These are phyloP conservation scores for Bombycilla garrulus DNA, from an alignment of 2,113 vertebrate genomes.

Conservation along the genomic window DNA sequence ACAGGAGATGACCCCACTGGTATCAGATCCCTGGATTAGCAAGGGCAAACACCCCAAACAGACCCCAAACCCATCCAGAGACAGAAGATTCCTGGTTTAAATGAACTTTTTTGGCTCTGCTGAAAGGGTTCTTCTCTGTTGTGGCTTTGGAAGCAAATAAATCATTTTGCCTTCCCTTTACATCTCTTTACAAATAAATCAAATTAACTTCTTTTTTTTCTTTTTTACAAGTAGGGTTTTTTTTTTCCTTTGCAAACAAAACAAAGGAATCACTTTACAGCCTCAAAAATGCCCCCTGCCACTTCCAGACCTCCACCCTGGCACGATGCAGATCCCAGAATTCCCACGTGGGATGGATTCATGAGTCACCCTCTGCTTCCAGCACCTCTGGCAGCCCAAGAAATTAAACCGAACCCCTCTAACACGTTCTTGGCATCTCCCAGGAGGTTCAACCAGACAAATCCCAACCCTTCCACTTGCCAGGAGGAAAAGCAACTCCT, in stretches of 20 bases:
- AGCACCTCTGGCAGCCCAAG: neutral
- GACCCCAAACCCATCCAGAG: neutral
- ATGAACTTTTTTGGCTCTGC: neutral
- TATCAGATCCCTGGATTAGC: too few species aligned
- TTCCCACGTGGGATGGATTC: neutral
- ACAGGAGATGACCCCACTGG: too few species aligned
- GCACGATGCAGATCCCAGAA: neutral
- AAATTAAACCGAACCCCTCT: neutral
- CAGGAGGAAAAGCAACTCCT: neutral
- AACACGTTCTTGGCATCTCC: neutral
- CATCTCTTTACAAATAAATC: neutral
- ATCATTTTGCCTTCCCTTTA: neutral
- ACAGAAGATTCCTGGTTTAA: neutral
- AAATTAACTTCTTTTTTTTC: neutral
- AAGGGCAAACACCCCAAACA: too few species aligned
- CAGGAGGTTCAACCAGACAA: neutral
- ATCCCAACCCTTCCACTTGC: neutral
- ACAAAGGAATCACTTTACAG: neutral
- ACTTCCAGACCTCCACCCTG: neutral
- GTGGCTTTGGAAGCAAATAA: neutral
- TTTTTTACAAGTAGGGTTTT: neutral
- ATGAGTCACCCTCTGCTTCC: neutral
- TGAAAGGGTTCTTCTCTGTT: neutral
- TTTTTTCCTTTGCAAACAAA: neutral
- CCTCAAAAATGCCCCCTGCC: neutral